phyloP scores from a whole-genome alignment of 2,888 invertebrate genomes.

The Hydroisotoma schaefferi region DNA sequence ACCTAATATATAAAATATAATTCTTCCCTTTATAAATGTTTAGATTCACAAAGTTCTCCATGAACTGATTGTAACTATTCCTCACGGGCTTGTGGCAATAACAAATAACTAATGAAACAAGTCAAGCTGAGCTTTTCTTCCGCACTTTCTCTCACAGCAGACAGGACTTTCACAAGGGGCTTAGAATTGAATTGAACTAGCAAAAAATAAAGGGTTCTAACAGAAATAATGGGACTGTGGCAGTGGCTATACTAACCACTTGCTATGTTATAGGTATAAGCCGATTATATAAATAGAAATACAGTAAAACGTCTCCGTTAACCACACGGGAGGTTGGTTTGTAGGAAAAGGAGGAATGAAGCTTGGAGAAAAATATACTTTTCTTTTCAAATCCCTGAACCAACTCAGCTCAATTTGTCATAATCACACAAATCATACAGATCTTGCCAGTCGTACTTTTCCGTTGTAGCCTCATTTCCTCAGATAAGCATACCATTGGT shows the following conservation, averaged over 20 bases:
- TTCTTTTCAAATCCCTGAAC: slow-evolving; percentile 4
- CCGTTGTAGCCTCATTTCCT: too few relatives aligned
- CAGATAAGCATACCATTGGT: too few relatives aligned
- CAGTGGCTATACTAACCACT: not conserved
- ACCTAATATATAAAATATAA: too few relatives aligned
- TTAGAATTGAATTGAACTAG: too few relatives aligned
- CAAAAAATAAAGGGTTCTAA: too few relatives aligned
- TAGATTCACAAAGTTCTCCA: too few relatives aligned
- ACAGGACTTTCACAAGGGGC: not conserved
- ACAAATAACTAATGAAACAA: slow-evolving; percentile 7
- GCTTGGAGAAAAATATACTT: slow-evolving; percentile 1
- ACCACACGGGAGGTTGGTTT: too few relatives aligned
- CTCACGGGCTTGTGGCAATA: slow-evolving; percentile 3
- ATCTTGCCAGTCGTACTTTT: not conserved
- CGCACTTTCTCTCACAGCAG: slow-evolving; percentile 1
- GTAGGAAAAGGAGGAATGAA: too few relatives aligned
- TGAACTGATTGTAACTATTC: too few relatives aligned
- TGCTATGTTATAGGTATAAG: not conserved
- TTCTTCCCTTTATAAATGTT: too few relatives aligned
- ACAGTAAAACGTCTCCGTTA: too few relatives aligned
- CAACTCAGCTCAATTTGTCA: slow-evolving; percentile 6
- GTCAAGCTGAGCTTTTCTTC: slow-evolving; percentile 5
- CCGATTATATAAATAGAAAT: not conserved
- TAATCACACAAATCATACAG: slow-evolving; percentile 5
- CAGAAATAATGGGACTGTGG: too few relatives aligned